Conservation (phyloP, 2,113 vertebrate genomes). For the Rhinichthys klamathensis region DNA sequence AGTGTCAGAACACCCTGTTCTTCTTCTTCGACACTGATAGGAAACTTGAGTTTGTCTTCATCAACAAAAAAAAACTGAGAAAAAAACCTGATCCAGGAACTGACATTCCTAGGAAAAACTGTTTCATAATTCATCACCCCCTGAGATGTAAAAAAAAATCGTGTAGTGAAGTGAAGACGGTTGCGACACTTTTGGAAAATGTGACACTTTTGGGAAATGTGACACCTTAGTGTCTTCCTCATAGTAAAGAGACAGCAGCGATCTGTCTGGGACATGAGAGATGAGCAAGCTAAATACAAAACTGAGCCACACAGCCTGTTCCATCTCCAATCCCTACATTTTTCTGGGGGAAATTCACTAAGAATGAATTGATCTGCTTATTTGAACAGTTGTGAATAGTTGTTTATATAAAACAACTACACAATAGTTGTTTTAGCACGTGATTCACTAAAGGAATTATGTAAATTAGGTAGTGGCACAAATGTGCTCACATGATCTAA, state of each 20-base stretch:
- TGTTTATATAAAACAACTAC: no score
- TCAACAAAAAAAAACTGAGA: neutral
- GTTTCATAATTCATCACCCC: slow-evolving; percentile 45
- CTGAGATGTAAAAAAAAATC: slow-evolving; percentile 43
- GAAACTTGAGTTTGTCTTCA: slow-evolving; percentile 30
- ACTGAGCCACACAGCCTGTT: neutral
- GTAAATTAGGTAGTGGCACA: neutral
- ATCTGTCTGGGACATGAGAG: slow-evolving; percentile 11
- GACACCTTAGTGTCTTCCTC: slow-evolving; percentile 22
- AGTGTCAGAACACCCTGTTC: neutral
- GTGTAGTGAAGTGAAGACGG: slow-evolving; percentile 5
- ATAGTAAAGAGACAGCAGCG: slow-evolving; percentile 7
- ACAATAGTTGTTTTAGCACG: neutral
- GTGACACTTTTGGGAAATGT: slow-evolving; percentile 35
- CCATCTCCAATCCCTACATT: neutral
- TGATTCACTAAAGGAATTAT: neutral
- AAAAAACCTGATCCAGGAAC: neutral
- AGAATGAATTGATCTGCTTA: neutral
- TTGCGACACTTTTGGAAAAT: slow-evolving; percentile 41
- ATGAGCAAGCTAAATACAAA: neutral
- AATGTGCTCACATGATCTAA: slow-evolving; percentile 1
- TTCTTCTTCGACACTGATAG: slow-evolving; percentile 6
- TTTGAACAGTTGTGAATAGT: neutral
- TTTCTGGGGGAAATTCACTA: neutral
- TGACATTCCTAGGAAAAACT: slow-evolving; percentile 29